Evolutionary conservation across 2,113 vertebrate species (phyloP).

Genomic region (Pungitius pungitius): DNA sequence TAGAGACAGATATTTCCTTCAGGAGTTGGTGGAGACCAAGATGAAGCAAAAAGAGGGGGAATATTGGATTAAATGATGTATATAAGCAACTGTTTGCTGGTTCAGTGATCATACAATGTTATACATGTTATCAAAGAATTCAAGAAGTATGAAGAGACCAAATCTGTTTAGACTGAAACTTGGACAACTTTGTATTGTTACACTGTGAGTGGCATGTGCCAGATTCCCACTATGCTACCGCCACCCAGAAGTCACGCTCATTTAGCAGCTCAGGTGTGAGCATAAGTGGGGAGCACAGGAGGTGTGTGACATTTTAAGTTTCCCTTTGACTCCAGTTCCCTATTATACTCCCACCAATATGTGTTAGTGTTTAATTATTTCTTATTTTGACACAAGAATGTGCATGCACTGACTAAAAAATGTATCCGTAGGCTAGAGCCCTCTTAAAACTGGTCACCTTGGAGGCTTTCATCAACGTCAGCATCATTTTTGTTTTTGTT

Average conservation of each 20-base stretch:
- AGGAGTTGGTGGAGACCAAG: not conserved
- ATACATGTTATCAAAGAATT: no score
- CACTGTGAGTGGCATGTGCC: not conserved
- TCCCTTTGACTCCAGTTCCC: no score
- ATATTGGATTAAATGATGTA: not conserved
- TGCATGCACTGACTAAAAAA: not conserved
- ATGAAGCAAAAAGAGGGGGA: not conserved
- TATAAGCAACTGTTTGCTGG: not conserved
- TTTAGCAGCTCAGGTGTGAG: no score
- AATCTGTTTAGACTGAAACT: not conserved
- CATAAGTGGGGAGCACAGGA: not conserved
- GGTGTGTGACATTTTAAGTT: not conserved
- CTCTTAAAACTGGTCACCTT: constrained; percentile 4
- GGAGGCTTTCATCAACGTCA: constrained; percentile 54
- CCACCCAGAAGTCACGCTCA: no score
- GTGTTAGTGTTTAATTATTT: not conserved
- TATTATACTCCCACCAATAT: not conserved
- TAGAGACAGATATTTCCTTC: not conserved
- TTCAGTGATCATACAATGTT: no score
- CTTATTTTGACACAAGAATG: not conserved
- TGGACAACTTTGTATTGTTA: not conserved
- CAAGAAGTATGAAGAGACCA: not conserved
- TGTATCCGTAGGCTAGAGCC: constrained; percentile 2
- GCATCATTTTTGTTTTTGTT: not conserved
- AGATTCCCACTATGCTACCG: not conserved